Conservation (phyloP, 2,797 vertebrate genomes). For the Selene dorsalis region DNA sequence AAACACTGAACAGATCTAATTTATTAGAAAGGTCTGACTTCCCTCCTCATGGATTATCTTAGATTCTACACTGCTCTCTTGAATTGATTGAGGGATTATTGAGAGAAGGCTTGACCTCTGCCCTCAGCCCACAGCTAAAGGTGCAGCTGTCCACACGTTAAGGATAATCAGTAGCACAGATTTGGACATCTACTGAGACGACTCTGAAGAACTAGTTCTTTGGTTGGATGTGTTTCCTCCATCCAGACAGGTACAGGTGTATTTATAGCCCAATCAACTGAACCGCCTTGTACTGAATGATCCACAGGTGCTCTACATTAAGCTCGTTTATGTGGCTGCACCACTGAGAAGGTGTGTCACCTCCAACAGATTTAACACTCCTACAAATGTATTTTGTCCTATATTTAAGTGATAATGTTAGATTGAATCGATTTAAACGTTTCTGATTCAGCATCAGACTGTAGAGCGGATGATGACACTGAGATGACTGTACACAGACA, state of each 20-base stretch:
- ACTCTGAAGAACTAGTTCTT: too few species aligned
- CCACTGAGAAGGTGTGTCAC: neutral
- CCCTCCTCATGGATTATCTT: neutral
- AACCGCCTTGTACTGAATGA: neutral
- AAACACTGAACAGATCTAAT: neutral
- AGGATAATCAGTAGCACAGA: neutral
- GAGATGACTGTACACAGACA: neutral
- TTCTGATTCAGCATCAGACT: too few species aligned
- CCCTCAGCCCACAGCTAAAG: constrained; percentile 10
- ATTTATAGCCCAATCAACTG: neutral
- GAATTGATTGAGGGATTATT: constrained; percentile 9
- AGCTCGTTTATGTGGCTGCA: neutral
- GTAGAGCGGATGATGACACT: too few species aligned
- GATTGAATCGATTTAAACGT: too few species aligned
- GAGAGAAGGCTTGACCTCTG: constrained; percentile 31
- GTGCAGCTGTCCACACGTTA: neutral
- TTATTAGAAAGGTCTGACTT: neutral
- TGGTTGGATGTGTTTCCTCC: neutral
- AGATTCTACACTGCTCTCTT: neutral
- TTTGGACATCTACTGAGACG: neutral
- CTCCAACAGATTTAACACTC: neutral
- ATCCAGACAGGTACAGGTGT: neutral
- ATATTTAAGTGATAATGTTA: neutral
- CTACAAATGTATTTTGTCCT: neutral
- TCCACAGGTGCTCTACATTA: neutral